phyloP scores from a whole-genome alignment of 2,113 vertebrate species.

The Oncorhynchus masou region DNA sequence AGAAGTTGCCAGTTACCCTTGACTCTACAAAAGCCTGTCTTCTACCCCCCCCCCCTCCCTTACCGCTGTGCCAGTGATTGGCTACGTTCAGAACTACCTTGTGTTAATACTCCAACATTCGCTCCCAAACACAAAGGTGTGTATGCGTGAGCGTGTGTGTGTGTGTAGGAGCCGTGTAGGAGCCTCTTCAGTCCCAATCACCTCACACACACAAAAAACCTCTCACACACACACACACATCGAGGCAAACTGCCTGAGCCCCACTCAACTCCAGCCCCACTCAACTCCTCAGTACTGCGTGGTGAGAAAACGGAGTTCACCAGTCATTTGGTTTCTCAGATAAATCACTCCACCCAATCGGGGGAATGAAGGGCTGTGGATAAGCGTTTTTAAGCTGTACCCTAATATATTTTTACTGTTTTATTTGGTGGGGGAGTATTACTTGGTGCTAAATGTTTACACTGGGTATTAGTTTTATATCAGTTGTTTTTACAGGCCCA shows the following conservation, averaged over 20 bases:
- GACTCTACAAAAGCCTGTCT: neutral
- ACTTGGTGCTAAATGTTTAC: neutral
- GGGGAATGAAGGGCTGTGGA: neutral
- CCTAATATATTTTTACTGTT: neutral
- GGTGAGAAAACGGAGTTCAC: neutral
- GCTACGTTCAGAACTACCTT: neutral
- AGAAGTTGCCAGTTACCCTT: neutral
- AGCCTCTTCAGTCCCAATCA: neutral
- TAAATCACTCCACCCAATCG: neutral
- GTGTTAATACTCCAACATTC: neutral
- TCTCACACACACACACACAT: neutral
- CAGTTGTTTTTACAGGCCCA: neutral
- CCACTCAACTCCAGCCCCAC: no score
- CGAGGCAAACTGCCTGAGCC: no score
- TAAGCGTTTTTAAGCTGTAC: neutral
- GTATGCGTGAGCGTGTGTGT: neutral
- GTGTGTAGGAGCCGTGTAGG: neutral
- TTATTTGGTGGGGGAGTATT: neutral
- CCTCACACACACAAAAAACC: neutral
- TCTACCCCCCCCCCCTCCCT: neutral
- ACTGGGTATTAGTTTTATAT: neutral
- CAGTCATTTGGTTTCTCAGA: constrained; percentile 1
- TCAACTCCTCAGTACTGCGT: no score
- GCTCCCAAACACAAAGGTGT: no score
- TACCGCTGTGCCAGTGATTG: neutral